Base-by-base conservation (phyloP, 2,888 invertebrate species). In the Orthosia cruda region DNA sequence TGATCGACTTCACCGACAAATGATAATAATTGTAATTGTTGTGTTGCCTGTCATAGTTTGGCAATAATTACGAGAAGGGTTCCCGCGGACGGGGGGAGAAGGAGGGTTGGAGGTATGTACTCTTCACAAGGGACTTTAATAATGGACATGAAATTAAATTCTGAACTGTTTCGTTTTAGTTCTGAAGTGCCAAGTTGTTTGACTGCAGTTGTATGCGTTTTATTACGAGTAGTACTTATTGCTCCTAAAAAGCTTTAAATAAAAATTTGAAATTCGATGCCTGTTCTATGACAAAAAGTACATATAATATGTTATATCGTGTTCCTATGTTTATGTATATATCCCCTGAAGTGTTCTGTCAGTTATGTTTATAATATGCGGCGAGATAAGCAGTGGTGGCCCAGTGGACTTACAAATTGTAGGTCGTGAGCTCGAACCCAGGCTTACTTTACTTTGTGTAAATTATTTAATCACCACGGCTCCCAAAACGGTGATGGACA, bases 11-110 rank as follows among this genome's bases (percentile, higher is more conserved):
- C 65, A 58, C 26, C 50, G 32, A 68, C 54, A 47, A 61, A 80
- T 65, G 66, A 65, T 61, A 80, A 81, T 83, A 67, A 82, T 70
- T 77, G 65, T 80, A 57, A 84, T 79, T 79, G 67, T 72, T 74
- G 59, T 81, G 78, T 81, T 79, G 76, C 67, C 79, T 81, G 86
- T 85, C 84, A 86, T 76, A 76, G 67, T 79, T 76, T 74, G 73
- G 49, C 84, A 79, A 86, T 85, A 58, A 85, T 84, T 81, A 76
- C 71, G 85, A 86, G 75, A 61, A 84, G 81, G 85, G 86, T 84
- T 49, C 65, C 69, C 73, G 61, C 55, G 32, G 40, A 26, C 55
- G 15, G 23, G 1, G 32, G 9, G 40, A 9, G 40, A 4, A 9
- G 9, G 40, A 9, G 40, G 9, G 40, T 1, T 1, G 26, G 26